Conservation (phyloP, 2,797 vertebrate genomes). For the Brachyrhaphis roseni region DNA sequence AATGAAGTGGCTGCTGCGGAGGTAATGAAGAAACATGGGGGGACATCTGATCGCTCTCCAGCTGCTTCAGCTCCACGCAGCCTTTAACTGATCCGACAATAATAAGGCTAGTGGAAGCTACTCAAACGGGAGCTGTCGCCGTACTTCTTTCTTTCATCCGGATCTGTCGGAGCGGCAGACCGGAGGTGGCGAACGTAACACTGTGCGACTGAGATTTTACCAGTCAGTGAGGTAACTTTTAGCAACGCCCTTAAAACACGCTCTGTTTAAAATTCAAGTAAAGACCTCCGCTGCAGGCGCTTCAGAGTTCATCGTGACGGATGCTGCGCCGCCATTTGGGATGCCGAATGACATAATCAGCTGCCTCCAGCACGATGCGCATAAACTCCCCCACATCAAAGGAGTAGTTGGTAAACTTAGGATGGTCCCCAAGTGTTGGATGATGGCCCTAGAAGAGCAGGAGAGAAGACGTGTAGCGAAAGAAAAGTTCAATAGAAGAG, state of each 20-base stretch:
- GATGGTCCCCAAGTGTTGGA: conserved; percentile 94
- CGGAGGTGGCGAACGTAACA: conserved; percentile 8
- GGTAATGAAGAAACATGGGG: conserved; percentile 70
- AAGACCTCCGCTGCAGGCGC: conserved; percentile 17
- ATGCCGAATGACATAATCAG: conserved; percentile 85
- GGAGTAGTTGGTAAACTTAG: conserved; percentile 98
- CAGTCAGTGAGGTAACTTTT: conserved; percentile 20
- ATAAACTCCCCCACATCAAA: conserved; percentile 95
- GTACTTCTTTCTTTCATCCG: conserved; percentile 39
- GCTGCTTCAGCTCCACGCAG: conserved; percentile 38
- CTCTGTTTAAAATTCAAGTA: conserved; percentile 13
- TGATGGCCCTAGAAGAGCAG: conserved; percentile 89
- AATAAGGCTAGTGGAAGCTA: conserved; percentile 46
- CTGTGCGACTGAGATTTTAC: conserved; percentile 9
- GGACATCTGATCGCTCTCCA: conserved; percentile 49
- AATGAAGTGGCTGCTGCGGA: conserved; percentile 54
- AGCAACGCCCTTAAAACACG: conserved; percentile 4
- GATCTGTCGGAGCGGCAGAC: conserved; percentile 17
- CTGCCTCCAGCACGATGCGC: conserved; percentile 88
- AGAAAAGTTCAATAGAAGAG: neutral
- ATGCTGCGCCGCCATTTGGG: conserved; percentile 83
- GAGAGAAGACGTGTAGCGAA: conserved; percentile 2
- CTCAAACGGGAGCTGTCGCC: conserved; percentile 29
- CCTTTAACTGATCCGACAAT: conserved; percentile 52
- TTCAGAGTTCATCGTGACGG: conserved; percentile 87